Percentiles rank a stretch among this genome's conserved stretches.
Conservation (phyloP, 2,797 vertebrate species). For the Helarctos malayanus region DNA sequence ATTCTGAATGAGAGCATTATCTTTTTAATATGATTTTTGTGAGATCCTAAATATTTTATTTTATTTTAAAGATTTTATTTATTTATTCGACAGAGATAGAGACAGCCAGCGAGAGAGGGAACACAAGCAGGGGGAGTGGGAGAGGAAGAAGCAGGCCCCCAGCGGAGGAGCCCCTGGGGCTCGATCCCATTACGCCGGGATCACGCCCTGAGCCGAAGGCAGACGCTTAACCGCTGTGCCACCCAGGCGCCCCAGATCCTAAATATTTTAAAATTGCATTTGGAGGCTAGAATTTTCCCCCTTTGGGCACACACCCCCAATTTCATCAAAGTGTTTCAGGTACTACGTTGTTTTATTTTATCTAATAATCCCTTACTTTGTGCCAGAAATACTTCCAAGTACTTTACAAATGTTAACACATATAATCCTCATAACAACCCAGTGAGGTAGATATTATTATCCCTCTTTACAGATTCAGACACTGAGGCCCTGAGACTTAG, state of each 20-base stretch:
- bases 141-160: no score
- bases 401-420: constrained; percentile 41
- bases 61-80: no score
- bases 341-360: not conserved
- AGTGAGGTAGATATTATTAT: not conserved
- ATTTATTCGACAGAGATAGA: no score
- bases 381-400: not conserved
- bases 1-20: not conserved
- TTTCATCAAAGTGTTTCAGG: not conserved
- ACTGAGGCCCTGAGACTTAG: not conserved
- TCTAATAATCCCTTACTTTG: constrained; percentile 18
- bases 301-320: not conserved
- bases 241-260: not conserved
- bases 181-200: no score
- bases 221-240: no score
- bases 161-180: no score
- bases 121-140: no score
- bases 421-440: not conserved
- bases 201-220: no score
- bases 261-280: not conserved
- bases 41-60: not conserved
- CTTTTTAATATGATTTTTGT: not conserved
- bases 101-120: no score
- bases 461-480: not conserved
- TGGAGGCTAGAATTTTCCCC: not conserved